A percentile compares a stretch with the other conserved stretches of the same genome.
Conservation (phyloP, 2,888 invertebrate genomes). For the Clistopyga incitator region DNA sequence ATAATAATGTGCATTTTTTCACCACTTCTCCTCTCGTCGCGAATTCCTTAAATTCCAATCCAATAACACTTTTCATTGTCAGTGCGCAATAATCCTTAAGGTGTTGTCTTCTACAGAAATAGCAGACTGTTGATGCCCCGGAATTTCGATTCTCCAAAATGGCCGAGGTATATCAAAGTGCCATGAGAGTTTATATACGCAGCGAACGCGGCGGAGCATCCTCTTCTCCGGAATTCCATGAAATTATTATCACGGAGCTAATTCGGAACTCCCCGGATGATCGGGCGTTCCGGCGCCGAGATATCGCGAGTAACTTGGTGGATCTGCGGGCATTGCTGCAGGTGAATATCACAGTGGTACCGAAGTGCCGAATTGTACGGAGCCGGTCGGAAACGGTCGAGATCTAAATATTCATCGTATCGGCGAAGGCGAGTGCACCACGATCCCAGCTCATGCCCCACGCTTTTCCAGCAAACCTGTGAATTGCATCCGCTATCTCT, state of each 20-base stretch:
- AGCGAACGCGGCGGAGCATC: slow-evolving; percentile 10
- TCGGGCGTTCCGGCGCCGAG: slow-evolving; percentile 1
- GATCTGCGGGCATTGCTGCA: slow-evolving; percentile 23
- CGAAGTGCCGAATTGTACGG: slow-evolving; percentile 12
- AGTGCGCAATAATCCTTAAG: neutral
- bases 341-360: neutral
- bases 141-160: neutral
- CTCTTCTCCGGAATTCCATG: slow-evolving; percentile 47
- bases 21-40: too few relatives aligned
- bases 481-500: slow-evolving; percentile 18
- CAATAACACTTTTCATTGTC: too few relatives aligned
- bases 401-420: slow-evolving; percentile 55
- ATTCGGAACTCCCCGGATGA: slow-evolving; percentile 40
- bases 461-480: slow-evolving; percentile 1
- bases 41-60: too few relatives aligned
- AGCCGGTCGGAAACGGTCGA: slow-evolving; percentile 15
- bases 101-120: neutral
- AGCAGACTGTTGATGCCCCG: neutral
- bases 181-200: slow-evolving; percentile 18
- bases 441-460: neutral
- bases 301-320: slow-evolving; percentile 27
- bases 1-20: too few relatives aligned
- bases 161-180: neutral
- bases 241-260: slow-evolving; percentile 53
- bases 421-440: neutral